Evolutionary conservation across 2,113 vertebrate species (phyloP).

Genomic region (Strix uralensis): DNA sequence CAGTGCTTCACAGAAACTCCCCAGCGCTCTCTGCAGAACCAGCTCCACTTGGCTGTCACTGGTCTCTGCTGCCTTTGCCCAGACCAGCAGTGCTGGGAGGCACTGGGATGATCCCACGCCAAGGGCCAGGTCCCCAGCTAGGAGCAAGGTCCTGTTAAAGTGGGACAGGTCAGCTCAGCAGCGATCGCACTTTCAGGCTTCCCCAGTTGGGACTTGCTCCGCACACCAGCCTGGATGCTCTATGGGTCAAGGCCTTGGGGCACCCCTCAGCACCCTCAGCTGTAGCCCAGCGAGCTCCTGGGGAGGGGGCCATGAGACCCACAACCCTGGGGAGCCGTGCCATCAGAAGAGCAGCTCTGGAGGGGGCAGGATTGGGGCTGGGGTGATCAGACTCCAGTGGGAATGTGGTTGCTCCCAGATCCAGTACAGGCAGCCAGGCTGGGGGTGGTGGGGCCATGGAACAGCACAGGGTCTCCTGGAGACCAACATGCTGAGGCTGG

Average conservation of each 20-base stretch:
- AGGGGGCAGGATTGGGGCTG: not conserved
- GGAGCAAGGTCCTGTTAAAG: not conserved
- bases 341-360: fast-evolving
- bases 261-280: not conserved
- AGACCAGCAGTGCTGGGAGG: not conserved
- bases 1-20: not conserved
- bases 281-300: not conserved
- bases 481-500: fast-evolving
- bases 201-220: not conserved
- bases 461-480: not conserved
- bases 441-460: fast-evolving
- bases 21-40: not conserved
- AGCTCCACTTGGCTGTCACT: not conserved
- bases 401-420: not conserved
- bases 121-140: not conserved
- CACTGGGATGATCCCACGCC: not conserved
- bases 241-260: not conserved
- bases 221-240: not conserved
- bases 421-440: not conserved
- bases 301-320: not conserved
- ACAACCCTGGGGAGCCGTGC: fast-evolving
- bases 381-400: not conserved
- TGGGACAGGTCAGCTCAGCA: not conserved
- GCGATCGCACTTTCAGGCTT: not conserved
- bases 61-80: not conserved